Conservation (phyloP, 2,797 vertebrate species). For the Dipus sagitta region DNA sequence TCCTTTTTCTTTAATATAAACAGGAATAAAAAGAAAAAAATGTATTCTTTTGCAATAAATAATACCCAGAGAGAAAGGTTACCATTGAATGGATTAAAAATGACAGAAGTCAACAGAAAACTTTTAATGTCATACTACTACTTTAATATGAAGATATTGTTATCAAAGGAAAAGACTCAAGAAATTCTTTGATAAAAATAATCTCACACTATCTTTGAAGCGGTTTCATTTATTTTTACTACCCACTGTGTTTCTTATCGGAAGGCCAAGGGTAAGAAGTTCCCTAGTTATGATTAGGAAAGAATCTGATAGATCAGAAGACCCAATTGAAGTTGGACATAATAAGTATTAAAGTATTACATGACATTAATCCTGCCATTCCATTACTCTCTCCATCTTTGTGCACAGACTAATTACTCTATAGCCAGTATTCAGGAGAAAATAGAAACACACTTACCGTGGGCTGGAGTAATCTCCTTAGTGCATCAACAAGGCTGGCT, state of each 20-base stretch:
- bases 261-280: constrained; percentile 96
- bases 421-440: constrained; percentile 91
- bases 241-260: constrained; percentile 95
- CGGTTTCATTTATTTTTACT: constrained; percentile 94
- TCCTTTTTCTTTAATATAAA: constrained; percentile 84
- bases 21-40: constrained; percentile 84
- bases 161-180: constrained; percentile 92
- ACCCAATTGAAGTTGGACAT: constrained; percentile 97
- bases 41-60: constrained; percentile 84
- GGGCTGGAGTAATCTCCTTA: constrained; percentile 98
- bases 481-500: constrained; percentile 97
- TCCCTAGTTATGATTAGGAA: constrained; percentile 95
- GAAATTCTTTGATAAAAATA: constrained; percentile 94
- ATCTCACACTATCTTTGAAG: constrained; percentile 96
- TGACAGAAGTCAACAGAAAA: constrained; percentile 90
- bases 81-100: constrained; percentile 89
- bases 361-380: constrained; percentile 99
- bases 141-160: constrained; percentile 92
- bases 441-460: constrained; percentile 95
- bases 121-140: constrained; percentile 90
- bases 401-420: constrained; percentile 96
- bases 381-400: constrained; percentile 95
- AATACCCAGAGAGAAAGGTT: constrained; percentile 87
- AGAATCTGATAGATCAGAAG: constrained; percentile 96
- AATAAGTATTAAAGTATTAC: constrained; percentile 99